These are phyloP conservation scores for Ashinkailepas kermadecensis DNA, from an alignment of 2,888 invertebrate species.

Conservation along the genomic window DNA sequence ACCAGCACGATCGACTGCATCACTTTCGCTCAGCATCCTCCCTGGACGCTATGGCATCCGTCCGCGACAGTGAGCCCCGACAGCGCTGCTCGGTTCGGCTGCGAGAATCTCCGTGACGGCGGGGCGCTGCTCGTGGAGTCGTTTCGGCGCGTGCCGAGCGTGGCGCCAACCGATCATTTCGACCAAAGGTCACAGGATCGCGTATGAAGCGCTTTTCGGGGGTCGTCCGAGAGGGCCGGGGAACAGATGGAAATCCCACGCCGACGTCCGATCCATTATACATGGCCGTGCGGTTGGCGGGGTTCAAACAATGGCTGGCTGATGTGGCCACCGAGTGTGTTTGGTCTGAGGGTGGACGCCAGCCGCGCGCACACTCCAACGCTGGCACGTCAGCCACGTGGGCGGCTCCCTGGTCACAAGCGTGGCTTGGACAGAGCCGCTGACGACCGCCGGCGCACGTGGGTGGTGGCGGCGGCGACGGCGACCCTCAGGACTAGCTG, in stretches of 20 bases:
- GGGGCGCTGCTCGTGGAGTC: not conserved
- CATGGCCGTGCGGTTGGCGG: not conserved
- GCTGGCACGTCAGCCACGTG: not conserved
- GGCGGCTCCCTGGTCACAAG: no score
- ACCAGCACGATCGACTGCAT: not conserved
- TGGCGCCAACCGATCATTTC: no score
- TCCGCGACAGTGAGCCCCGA: not conserved
- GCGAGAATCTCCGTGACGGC: not conserved
- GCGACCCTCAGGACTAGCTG: no score
- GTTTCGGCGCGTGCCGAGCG: not conserved
- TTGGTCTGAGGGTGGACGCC: constrained; percentile 9
- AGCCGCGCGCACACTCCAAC: not conserved
- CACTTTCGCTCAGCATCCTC: not conserved
- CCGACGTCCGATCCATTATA: constrained; percentile 2
- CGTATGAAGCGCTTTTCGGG: not conserved
- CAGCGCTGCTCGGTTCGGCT: not conserved
- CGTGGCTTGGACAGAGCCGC: no score
- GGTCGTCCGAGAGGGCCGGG: not conserved
- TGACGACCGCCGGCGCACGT: no score
- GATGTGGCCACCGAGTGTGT: not conserved
- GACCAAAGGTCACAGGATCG: no score
- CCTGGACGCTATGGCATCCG: not conserved
- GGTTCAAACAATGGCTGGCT: constrained; percentile 6
- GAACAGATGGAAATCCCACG: not conserved
- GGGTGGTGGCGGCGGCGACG: not conserved